Evolutionary conservation across 2,888 invertebrate genomes (phyloP).

Genomic region (Drosophila atripex): DNA sequence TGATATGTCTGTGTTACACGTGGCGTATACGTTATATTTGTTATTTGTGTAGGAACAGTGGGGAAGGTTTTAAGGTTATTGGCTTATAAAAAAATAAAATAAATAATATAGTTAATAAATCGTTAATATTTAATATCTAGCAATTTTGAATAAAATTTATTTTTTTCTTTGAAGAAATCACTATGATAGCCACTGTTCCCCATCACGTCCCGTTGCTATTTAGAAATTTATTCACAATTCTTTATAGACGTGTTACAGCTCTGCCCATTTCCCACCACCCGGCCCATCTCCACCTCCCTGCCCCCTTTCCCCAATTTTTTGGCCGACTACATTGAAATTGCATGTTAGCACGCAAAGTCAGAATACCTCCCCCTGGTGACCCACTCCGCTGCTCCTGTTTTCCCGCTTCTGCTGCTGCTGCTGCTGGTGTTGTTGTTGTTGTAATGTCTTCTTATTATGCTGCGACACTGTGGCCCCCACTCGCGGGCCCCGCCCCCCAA

Average conservation of each 20-base stretch:
- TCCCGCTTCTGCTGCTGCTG: constrained; percentile 40
- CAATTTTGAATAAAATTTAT: not conserved
- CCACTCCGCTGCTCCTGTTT: constrained; percentile 42
- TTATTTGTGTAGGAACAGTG: constrained; percentile 40
- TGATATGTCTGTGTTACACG: constrained; percentile 52
- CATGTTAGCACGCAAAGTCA: constrained; percentile 83
- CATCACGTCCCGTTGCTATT: constrained; percentile 56
- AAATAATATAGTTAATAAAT: too few relatives aligned
- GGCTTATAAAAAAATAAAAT: not conserved
- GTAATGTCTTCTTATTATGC: constrained; percentile 78
- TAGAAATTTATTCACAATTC: constrained; percentile 74
- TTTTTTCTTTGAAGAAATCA: not conserved
- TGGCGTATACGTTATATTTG: constrained; percentile 69
- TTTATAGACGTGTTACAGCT: constrained; percentile 66
- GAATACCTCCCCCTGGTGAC: constrained; percentile 9
- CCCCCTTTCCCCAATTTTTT: constrained; percentile 5
- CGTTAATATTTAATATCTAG: not conserved
- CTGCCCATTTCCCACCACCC: constrained; percentile 27
- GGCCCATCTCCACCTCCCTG: not conserved
- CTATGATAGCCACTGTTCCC: constrained; percentile 41
- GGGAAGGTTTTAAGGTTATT: not conserved
- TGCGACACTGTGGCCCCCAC: constrained; percentile 69
- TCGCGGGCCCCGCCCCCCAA: not conserved
- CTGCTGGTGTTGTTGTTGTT: constrained; percentile 64
- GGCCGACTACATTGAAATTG: constrained; percentile 81